Percentiles rank a stretch among this genome's conserved stretches.
Conservation (phyloP, 2,113 vertebrate genomes). For the Glareola pratincola region DNA sequence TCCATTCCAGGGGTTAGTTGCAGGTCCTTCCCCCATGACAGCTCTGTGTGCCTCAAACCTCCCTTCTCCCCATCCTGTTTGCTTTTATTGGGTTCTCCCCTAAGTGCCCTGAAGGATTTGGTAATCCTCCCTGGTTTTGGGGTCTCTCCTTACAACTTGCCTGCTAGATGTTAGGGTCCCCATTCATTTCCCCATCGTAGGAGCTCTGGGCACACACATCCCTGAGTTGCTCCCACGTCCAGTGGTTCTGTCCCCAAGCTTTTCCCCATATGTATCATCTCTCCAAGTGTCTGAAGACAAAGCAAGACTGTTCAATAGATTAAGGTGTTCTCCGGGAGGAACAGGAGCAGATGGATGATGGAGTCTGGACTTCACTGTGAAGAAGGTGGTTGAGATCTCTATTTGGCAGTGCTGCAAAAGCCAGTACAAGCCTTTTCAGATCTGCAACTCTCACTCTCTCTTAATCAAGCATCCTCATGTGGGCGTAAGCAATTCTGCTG, state of each 20-base stretch:
- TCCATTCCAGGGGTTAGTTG: neutral
- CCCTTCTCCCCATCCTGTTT: neutral
- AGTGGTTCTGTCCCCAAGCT: neutral
- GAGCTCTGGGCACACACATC: neutral
- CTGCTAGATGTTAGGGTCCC: neutral
- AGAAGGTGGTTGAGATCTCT: neutral
- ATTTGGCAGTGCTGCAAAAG: neutral
- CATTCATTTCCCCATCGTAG: accelerated
- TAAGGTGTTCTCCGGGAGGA: neutral
- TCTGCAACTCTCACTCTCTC: neutral
- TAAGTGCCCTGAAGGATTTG: neutral
- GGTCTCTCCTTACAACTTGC: neutral
- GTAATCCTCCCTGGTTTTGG: neutral
- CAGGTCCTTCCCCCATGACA: neutral
- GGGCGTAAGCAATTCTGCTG: neutral
- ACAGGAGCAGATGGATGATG: neutral
- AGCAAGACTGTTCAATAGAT: neutral
- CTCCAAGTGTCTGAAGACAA: neutral
- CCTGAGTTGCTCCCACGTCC: neutral
- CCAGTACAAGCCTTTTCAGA: neutral
- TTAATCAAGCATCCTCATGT: neutral
- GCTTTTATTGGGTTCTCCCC: neutral
- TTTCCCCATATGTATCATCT: neutral
- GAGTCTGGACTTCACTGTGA: neutral
- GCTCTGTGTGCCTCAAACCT: neutral